phyloP scores from a whole-genome alignment of 2,888 invertebrate species.

The Drosophila melanosoma region DNA sequence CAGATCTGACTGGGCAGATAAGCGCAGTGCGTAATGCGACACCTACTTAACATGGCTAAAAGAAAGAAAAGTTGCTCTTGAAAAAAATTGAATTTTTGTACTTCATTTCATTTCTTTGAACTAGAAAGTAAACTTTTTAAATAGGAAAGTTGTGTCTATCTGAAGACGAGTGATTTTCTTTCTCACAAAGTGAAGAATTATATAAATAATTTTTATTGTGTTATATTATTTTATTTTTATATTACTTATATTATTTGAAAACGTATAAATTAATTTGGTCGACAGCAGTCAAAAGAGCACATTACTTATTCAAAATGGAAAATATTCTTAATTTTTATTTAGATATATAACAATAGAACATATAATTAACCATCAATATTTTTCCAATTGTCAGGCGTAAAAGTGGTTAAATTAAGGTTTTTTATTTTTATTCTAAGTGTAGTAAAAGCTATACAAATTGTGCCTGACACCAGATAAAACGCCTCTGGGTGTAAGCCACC shows the following conservation, averaged over 20 bases:
- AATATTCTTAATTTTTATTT: no score
- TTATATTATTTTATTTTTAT: background rate
- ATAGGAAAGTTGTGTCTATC: background rate
- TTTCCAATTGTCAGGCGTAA: background rate
- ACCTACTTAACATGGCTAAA: background rate
- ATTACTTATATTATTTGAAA: background rate
- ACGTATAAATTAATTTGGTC: background rate
- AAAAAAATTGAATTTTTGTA: background rate
- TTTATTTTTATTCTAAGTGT: background rate
- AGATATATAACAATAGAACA: no score
- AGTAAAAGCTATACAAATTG: constrained; percentile 43
- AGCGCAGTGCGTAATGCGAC: constrained; percentile 10
- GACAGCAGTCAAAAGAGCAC: background rate
- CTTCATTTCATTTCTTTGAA: no score
- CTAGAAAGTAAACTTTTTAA: background rate
- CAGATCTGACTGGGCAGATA: constrained; percentile 13
- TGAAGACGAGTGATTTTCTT: background rate
- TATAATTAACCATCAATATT: background rate
- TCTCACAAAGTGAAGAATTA: background rate
- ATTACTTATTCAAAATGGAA: no score
- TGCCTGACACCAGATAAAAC: constrained; percentile 41
- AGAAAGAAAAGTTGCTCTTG: background rate
- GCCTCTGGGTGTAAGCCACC: constrained; percentile 21
- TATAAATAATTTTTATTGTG: background rate
- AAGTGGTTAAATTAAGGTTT: background rate